Evolutionary conservation across 64 coral and sea anemone species (phyloP).

Genomic region (Pocillopora damicornis): DNA sequence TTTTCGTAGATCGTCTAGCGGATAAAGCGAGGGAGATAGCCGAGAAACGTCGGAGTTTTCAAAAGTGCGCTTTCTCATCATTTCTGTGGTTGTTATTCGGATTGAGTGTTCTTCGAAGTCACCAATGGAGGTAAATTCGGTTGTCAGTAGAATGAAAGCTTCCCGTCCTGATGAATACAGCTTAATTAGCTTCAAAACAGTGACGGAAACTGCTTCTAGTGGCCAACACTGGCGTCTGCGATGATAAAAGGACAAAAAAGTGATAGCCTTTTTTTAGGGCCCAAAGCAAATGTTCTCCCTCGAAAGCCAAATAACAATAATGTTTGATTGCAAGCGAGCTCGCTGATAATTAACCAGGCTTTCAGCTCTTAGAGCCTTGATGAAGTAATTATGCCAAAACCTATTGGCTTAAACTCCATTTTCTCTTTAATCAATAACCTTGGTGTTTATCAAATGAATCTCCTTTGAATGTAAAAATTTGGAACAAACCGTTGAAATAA

Average conservation of each 20-base stretch:
- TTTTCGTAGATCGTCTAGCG: background rate
- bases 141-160: background rate
- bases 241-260: background rate
- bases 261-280: background rate
- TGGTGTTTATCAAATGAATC: constrained; percentile 54
- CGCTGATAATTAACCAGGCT: background rate
- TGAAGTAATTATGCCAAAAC: constrained; percentile 42
- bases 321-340: background rate
- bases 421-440: constrained; percentile 46
- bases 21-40: background rate
- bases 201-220: background rate
- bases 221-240: background rate
- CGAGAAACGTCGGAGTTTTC: background rate
- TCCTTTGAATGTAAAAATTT: constrained; percentile 19
- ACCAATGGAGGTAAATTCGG: background rate
- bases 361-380: constrained; percentile 12
- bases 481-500: constrained; percentile 15
- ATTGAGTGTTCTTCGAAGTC: background rate
- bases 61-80: constrained; percentile 36
- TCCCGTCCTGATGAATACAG: background rate
- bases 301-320: background rate
- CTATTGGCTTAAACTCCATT: constrained; percentile 26
- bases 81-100: background rate
- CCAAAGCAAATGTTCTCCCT: background rate
- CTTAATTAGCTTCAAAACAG: background rate